Percentiles rank a stretch among this genome's conserved stretches.
These are phyloP conservation scores for Megastigmus dorsalis DNA, from an alignment of 2,888 invertebrate species.

Conservation along the genomic window DNA sequence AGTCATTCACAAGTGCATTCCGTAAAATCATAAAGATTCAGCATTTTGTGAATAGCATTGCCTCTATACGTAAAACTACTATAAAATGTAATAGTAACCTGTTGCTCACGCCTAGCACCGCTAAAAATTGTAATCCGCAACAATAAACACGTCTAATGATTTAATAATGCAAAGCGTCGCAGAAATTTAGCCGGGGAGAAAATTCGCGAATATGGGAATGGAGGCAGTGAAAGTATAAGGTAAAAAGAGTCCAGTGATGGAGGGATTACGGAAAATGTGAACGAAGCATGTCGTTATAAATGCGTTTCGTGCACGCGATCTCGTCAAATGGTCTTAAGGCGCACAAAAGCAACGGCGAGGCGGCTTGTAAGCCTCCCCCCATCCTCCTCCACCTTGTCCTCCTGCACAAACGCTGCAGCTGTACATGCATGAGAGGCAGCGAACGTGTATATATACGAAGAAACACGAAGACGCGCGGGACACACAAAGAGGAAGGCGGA, in stretches of 20 bases:
- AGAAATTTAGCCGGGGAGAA: slow-evolving; percentile 26
- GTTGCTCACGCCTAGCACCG: slow-evolving; percentile 17
- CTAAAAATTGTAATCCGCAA: background rate
- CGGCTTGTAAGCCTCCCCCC: slow-evolving; percentile 57
- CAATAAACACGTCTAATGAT: slow-evolving; percentile 1
- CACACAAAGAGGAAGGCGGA: slow-evolving; percentile 46
- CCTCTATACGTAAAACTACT: too few species aligned
- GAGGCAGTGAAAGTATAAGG: slow-evolving; percentile 42
- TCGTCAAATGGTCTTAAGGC: slow-evolving; percentile 63
- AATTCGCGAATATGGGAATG: slow-evolving; percentile 34
- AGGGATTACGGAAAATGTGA: slow-evolving; percentile 60
- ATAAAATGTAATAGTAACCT: slow-evolving; percentile 7
- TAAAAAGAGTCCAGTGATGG: slow-evolving; percentile 51
- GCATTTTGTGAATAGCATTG: too few species aligned
- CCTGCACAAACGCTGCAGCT: too few species aligned
- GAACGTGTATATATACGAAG: too few species aligned
- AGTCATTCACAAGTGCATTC: too few species aligned
- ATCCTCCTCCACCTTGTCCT: too few species aligned
- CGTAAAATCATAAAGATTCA: too few species aligned
- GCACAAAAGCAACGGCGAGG: slow-evolving; percentile 59
- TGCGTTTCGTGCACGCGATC: slow-evolving; percentile 68
- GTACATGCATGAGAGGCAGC: too few species aligned
- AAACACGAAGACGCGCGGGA: background rate
- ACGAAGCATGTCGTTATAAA: slow-evolving; percentile 66
- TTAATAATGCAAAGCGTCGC: background rate